Base-by-base conservation (phyloP, 2,888 invertebrate genomes). In the Chironomus tentans region DNA sequence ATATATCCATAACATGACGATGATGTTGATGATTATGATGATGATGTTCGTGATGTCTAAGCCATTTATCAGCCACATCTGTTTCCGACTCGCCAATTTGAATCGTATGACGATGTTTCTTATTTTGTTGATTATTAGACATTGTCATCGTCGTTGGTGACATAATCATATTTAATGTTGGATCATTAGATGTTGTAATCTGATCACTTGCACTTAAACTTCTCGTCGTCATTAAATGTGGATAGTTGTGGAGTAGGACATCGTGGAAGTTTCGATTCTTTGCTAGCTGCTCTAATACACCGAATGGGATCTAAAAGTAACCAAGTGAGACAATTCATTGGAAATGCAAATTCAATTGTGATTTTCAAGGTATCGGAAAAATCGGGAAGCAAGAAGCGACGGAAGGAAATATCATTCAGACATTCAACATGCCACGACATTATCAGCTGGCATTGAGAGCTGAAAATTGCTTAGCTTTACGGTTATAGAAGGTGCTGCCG, bases 161-260 rank as follows among this genome's bases (percentile, higher is more conserved):
- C 76, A 69, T 38, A 68, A 69, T 65, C 21, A 21, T 15, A 12
- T 12, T n/a, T 18, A 22, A 12, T 2, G 79, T 86, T 84, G 5
- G 88, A 80, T 13, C 86, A 82, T 0, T 87, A 87, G 1, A 87
- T 86, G 79, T 50, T 46, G 77, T 77, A 71, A 78, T 76, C 10
- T 78, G 79, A 75, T 92, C 92, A 80, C 92, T 68, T 21, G 65
- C 47, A 21, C 74, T 92, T 79, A 92, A 91, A 81, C 92, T 92
- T 70, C 90, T 85, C 47, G 92, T 91, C 75, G 90, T 86, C 81
- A 93, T 85, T 15, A 92, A 84, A 74, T 88, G 89, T 0, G 93
- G 92, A 81, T 92, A 92, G 82, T 91, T 91, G 79, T 91, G 90
- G 76, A 92, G 83, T 15, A 93, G 81, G 6, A 91, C 89, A 76